These are phyloP conservation scores for Drosophila triauraria DNA, from an alignment of 1,140 invertebrate genomes.

Conservation along the genomic window DNA sequence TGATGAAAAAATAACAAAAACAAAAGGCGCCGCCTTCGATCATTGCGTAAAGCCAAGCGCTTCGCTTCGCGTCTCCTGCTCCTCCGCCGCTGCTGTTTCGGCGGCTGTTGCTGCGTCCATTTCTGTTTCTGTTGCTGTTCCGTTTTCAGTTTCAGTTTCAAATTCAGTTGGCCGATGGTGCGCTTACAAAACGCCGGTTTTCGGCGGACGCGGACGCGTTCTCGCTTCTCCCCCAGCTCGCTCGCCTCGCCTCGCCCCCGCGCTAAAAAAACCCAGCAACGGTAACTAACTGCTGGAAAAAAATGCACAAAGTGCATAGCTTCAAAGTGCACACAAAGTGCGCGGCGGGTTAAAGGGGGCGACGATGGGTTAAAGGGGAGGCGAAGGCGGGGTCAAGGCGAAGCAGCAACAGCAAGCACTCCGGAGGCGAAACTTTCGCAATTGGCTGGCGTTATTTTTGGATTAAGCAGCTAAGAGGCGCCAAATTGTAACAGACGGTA, in stretches of 20 bases:
- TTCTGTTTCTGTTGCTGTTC: slow-evolving; percentile 49
- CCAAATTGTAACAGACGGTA: slow-evolving; percentile 77
- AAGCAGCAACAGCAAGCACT: slow-evolving; percentile 8
- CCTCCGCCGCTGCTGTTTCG: slow-evolving; percentile 17
- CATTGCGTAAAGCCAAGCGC: slow-evolving; percentile 76
- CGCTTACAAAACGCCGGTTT: slow-evolving; percentile 80
- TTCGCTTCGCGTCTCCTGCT: slow-evolving; percentile 6
- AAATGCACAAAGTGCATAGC: slow-evolving; percentile 36
- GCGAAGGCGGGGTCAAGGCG: neutral
- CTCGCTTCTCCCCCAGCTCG: slow-evolving; percentile 25
- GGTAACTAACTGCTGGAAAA: slow-evolving; percentile 29
- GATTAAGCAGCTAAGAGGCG: slow-evolving; percentile 75
- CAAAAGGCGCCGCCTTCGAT: slow-evolving; percentile 61
- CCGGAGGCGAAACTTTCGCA: slow-evolving; percentile 64
- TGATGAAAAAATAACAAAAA: slow-evolving; percentile 69
- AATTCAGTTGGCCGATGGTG: slow-evolving; percentile 73
- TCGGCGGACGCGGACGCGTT: slow-evolving; percentile 51
- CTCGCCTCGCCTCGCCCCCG: neutral
- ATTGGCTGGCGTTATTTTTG: slow-evolving; percentile 73
- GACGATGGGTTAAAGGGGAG: neutral
- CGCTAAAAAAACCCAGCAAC: neutral
- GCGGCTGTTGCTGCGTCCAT: slow-evolving; percentile 24
- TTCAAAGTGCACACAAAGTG: slow-evolving; percentile 6
- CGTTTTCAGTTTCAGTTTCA: slow-evolving; percentile 54
- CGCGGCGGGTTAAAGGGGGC: neutral